phyloP scores from a whole-genome alignment of 1,140 invertebrate species.

The Akabosia matsudoensis region DNA sequence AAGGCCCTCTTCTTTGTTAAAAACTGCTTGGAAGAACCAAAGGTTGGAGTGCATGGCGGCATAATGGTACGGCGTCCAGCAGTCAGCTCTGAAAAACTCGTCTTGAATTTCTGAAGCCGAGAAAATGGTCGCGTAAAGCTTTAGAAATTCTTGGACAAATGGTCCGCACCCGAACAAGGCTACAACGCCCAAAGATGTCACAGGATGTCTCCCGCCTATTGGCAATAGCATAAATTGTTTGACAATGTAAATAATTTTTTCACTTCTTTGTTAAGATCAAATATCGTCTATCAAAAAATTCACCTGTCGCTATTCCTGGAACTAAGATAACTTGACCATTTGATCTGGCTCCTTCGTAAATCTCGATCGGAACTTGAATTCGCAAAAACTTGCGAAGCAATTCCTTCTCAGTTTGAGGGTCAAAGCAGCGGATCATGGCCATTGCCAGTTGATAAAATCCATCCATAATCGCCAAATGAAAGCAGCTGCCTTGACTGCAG shows the following conservation, averaged over 20 bases:
- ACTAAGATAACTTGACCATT: neutral
- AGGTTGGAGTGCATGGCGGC: slow-evolving; percentile 7
- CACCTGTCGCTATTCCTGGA: too few species aligned
- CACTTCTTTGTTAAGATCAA: too few species aligned
- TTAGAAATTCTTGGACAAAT: neutral
- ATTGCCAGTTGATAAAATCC: neutral
- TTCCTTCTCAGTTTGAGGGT: neutral
- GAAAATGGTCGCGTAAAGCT: neutral
- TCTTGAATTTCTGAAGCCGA: neutral
- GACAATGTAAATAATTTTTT: too few species aligned
- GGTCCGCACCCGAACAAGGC: neutral
- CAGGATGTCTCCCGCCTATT: neutral
- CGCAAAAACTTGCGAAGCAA: neutral
- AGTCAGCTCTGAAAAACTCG: neutral
- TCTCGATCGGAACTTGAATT: neutral
- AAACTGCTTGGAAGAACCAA: neutral
- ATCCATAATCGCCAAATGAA: neutral
- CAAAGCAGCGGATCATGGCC: neutral
- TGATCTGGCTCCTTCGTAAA: neutral
- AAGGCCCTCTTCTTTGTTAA: neutral
- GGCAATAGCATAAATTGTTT: too few species aligned
- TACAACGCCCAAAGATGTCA: neutral
- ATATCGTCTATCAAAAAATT: too few species aligned
- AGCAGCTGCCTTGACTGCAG: neutral
- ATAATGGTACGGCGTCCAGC: neutral